Evolutionary conservation across 2,888 invertebrate genomes (phyloP), one percentile per base, ranked within the genome.

Genomic region (Dromius quadrimaculatus): DNA sequence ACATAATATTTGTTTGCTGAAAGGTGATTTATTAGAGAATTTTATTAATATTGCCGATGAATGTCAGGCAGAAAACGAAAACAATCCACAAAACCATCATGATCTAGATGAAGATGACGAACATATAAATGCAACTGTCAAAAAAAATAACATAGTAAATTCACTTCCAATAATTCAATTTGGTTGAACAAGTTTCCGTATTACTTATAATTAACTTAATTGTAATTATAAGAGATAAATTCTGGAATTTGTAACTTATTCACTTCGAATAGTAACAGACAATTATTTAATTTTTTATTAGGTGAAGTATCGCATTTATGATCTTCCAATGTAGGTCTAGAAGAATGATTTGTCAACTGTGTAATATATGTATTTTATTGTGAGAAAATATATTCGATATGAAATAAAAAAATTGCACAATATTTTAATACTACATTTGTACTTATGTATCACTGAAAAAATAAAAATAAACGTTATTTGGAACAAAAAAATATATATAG

Each of bases 1-100:
- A 11, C 74, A 74, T 62, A 75, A 74, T 63, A 63, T 75, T 22
- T 74, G 75, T 54, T 69, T 73, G 59, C 70, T 73, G 43, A 28
- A 68, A 13, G 64, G 57, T 2, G 73, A 73, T 47, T 9, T 23
- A 8, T 13, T 38, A 11, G 54, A 73, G 28, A 50, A 28, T 28
- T 5, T 28, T 3, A 28, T 69, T 32, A 57, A 70, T 57, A 8
- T 73, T 2, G 47, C 34, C 11, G 38, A 71, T 11, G n/a, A 50
- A 4, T 1, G 41, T 11, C 1, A 23, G 2, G 65, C 50, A 45
- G 43, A 57, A 32, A 23, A 22, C 6, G 28, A 4, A n/a, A 57
- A 57, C 15, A 28, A 22, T 57, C 59, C 59, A 32, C 23, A 57
- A 9, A 57, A 57, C 11, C 2, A 8, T 11, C 2, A 6, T 22